Evolutionary conservation across 2,797 vertebrate species (phyloP).

Genomic region (Percopsis omiscomaycus): DNA sequence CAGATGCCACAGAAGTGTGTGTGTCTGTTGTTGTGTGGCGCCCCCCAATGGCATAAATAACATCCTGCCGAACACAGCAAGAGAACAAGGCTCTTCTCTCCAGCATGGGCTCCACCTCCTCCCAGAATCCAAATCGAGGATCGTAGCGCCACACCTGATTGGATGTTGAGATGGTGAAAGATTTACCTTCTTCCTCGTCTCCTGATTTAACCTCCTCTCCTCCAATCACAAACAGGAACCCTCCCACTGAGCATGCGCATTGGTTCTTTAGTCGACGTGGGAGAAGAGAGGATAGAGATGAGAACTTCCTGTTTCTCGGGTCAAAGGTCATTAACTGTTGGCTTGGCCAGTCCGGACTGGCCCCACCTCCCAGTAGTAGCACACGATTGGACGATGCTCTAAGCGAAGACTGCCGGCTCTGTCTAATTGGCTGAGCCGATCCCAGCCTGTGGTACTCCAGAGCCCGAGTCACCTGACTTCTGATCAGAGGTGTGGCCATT

Average conservation of each 20-base stretch:
- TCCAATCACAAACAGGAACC: slow-evolving; percentile 91
- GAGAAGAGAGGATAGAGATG: slow-evolving; percentile 65
- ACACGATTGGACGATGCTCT: slow-evolving; percentile 79
- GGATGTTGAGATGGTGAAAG: slow-evolving; percentile 55
- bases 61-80: slow-evolving; percentile 80
- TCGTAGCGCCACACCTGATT: slow-evolving; percentile 88
- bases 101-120: slow-evolving; percentile 77
- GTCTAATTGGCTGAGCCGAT: slow-evolving; percentile 82
- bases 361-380: slow-evolving; percentile 84
- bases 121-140: slow-evolving; percentile 87
- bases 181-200: slow-evolving; percentile 56
- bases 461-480: slow-evolving; percentile 86
- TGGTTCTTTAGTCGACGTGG: slow-evolving; percentile 79
- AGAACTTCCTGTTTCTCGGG: slow-evolving; percentile 79
- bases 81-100: slow-evolving; percentile 86
- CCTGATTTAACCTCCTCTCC: slow-evolving; percentile 79
- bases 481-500: slow-evolving; percentile 79
- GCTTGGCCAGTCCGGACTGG: slow-evolving; percentile 66
- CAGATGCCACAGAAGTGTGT: slow-evolving; percentile 74
- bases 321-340: slow-evolving; percentile 83
- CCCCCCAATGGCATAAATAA: slow-evolving; percentile 88
- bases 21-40: slow-evolving; percentile 46
- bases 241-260: slow-evolving; percentile 84
- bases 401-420: slow-evolving; percentile 81
- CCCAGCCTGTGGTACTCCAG: slow-evolving; percentile 86